Evolutionary conservation across 2,888 invertebrate species (phyloP).

Genomic region (Chymomyza procnemis): DNA sequence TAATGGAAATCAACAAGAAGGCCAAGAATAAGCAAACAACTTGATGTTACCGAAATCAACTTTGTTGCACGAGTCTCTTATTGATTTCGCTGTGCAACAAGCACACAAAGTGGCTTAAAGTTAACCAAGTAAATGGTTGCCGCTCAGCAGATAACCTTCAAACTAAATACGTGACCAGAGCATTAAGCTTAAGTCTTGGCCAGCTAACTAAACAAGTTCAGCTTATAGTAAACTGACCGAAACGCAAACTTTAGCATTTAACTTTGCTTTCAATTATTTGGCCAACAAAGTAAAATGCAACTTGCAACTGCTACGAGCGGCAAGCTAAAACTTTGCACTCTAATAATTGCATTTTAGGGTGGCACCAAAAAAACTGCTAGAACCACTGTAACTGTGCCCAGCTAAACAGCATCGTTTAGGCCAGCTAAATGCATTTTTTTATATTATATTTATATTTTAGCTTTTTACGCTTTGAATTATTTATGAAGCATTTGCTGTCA

Average conservation of each 20-base stretch:
- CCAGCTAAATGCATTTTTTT: slow-evolving; percentile 8
- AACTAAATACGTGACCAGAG: neutral
- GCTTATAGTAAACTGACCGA: neutral
- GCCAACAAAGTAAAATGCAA: slow-evolving; percentile 35
- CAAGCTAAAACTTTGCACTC: slow-evolving; percentile 46
- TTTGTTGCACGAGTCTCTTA: neutral
- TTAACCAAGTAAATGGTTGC: neutral
- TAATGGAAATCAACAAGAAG: neutral
- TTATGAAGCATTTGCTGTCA: slow-evolving; percentile 36
- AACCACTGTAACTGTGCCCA: neutral
- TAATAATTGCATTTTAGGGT: slow-evolving; percentile 60
- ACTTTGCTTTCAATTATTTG: slow-evolving; percentile 36
- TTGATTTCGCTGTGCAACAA: neutral
- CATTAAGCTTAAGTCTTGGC: neutral
- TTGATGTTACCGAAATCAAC: neutral
- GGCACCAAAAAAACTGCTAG: slow-evolving; percentile 37
- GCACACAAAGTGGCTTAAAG: neutral
- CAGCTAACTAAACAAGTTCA: neutral
- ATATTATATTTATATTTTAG: slow-evolving; percentile 16
- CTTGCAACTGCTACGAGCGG: neutral
- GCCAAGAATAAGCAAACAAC: neutral
- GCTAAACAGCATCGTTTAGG: slow-evolving; percentile 13
- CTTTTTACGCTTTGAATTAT: slow-evolving; percentile 53
- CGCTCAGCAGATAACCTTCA: neutral
- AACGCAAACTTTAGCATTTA: neutral